phyloP scores from a whole-genome alignment of 2,888 invertebrate species.

The Ennomos erosarius region DNA sequence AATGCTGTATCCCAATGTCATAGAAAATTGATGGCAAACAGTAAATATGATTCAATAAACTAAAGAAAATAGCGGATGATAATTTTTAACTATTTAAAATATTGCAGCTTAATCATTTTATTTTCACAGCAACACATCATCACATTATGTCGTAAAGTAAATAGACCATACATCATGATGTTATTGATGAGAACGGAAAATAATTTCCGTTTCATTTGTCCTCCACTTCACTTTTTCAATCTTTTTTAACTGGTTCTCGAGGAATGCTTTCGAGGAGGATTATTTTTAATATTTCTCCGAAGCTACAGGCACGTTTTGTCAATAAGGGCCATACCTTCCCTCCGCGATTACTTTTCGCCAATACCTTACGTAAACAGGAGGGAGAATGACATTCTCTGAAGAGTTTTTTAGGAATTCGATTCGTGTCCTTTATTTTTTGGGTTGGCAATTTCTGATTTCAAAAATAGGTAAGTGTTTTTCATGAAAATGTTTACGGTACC shows the following conservation, averaged over 20 bases:
- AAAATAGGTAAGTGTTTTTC: slow-evolving; percentile 12
- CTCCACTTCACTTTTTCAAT: slow-evolving; percentile 47
- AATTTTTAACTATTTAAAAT: too few species aligned
- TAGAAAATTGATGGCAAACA: too few species aligned
- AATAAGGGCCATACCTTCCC: slow-evolving; percentile 68
- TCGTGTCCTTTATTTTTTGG: slow-evolving; percentile 45
- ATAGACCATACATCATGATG: slow-evolving; percentile 6
- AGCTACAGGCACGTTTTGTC: slow-evolving; percentile 75
- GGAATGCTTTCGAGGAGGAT: slow-evolving; percentile 48
- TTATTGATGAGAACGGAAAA: slow-evolving; percentile 24
- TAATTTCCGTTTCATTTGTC: slow-evolving; percentile 38
- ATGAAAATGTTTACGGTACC: slow-evolving; percentile 8
- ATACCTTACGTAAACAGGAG: slow-evolving; percentile 71
- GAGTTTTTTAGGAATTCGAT: slow-evolving; percentile 45
- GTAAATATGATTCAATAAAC: too few species aligned
- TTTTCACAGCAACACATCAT: not conserved
- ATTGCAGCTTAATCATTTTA: too few species aligned
- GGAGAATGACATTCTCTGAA: slow-evolving; percentile 52
- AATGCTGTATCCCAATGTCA: too few species aligned
- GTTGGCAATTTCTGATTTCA: slow-evolving; percentile 44
- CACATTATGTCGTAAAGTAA: not conserved
- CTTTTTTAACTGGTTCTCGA: slow-evolving; percentile 53
- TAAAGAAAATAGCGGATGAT: too few species aligned
- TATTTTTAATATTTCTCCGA: slow-evolving; percentile 44
- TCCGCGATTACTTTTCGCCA: slow-evolving; percentile 72